Conservation (phyloP, 2,797 vertebrate species). For the Cossypha polioptera region DNA sequence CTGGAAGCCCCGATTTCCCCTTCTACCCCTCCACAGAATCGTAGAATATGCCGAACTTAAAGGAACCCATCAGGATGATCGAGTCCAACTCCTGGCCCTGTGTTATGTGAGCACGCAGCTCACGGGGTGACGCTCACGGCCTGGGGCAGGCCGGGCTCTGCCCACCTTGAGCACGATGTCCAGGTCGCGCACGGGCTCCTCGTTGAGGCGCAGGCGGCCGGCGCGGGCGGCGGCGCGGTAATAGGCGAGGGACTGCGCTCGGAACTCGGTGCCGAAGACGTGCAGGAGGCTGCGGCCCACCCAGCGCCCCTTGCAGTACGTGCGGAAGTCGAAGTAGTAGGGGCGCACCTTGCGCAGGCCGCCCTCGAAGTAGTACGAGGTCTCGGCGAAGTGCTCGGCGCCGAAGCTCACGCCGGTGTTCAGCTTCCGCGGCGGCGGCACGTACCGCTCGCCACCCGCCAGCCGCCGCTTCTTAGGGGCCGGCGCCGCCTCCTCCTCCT, state of each 20-base stretch:
- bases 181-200: slow-evolving; percentile 83
- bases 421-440: slow-evolving; percentile 90
- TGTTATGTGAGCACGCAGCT: no score
- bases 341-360: slow-evolving; percentile 93
- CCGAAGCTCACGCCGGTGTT: slow-evolving; percentile 87
- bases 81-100: background rate
- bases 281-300: slow-evolving; percentile 88
- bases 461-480: slow-evolving; percentile 11
- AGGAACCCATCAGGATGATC: background rate
- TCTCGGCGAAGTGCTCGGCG: slow-evolving; percentile 88
- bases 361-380: slow-evolving; percentile 89
- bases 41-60: rapidly evolving
- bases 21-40: background rate
- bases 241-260: slow-evolving; percentile 84
- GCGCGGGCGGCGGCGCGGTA: slow-evolving; percentile 84
- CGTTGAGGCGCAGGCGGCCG: slow-evolving; percentile 90
- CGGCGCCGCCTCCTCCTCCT: background rate
- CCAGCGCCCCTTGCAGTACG: slow-evolving; percentile 98
- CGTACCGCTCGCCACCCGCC: slow-evolving; percentile 76
- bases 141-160: background rate
- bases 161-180: slow-evolving; percentile 87
- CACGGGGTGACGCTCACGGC: background rate
- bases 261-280: slow-evolving; percentile 91
- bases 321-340: slow-evolving; percentile 92
- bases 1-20: no score